Percentiles rank a stretch among this genome's conserved stretches.
Conservation (phyloP, 2,797 vertebrate species). For the Amblyraja radiata region DNA sequence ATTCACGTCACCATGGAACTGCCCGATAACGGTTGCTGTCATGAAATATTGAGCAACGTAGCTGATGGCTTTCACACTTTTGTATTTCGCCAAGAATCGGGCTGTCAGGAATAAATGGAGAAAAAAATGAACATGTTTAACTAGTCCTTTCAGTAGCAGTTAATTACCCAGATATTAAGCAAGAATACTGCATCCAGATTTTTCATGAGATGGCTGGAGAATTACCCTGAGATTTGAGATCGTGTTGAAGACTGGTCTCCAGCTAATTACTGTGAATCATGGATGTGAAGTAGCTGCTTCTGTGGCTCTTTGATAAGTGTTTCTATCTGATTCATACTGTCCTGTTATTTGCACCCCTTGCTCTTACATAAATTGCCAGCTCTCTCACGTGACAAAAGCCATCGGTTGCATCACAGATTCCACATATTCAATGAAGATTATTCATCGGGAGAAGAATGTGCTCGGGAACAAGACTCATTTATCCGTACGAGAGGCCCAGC, state of each 20-base stretch:
- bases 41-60: neutral
- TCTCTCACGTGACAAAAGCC: neutral
- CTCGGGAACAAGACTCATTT: neutral
- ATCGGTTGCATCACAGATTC: neutral
- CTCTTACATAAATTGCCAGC: neutral
- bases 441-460: neutral
- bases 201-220: neutral
- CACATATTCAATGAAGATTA: neutral
- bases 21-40: neutral
- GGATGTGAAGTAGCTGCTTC: neutral
- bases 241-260: neutral
- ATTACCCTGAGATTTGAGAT: neutral
- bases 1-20: neutral
- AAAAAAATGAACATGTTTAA: neutral
- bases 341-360: neutral
- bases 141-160: neutral
- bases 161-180: neutral
- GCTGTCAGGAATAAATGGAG: neutral
- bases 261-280: neutral
- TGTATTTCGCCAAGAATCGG: neutral
- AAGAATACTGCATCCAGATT: neutral
- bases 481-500: neutral
- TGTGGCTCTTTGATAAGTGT: constrained; percentile 10
- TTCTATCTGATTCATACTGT: neutral
- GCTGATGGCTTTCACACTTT: neutral